Conservation (phyloP, 2,113 vertebrate species). For the Dermatemys mawii region DNA sequence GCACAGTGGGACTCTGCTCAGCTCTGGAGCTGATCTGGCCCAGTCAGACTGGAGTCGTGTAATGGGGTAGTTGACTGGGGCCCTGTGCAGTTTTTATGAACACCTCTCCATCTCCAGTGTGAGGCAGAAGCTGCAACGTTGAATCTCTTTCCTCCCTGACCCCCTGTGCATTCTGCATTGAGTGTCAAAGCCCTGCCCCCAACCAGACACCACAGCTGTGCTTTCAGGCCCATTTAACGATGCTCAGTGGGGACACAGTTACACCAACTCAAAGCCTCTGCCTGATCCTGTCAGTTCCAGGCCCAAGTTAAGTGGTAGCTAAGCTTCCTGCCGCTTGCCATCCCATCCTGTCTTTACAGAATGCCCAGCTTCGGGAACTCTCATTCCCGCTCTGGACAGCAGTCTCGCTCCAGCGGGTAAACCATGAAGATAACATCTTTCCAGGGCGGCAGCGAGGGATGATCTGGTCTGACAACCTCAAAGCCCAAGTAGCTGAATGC, state of each 20-base stretch:
- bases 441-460: conserved; percentile 65
- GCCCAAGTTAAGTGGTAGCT: background rate
- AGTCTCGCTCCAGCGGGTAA: conserved; percentile 65
- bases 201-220: rapidly evolving
- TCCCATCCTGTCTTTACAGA: background rate
- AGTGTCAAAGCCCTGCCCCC: background rate
- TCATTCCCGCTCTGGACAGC: background rate
- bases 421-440: conserved; percentile 70
- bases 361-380: background rate
- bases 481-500: conserved; percentile 75
- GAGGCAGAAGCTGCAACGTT: background rate
- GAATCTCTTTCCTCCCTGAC: background rate
- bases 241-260: background rate
- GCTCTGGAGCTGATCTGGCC: background rate
- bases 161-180: too few species aligned
- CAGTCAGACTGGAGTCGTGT: background rate
- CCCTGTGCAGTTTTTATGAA: background rate
- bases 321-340: rapidly evolving
- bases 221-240: background rate
- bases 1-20: background rate
- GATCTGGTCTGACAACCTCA: conserved; percentile 56
- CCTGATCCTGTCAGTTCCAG: background rate
- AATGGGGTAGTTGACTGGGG: background rate
- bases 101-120: background rate
- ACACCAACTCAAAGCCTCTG: background rate